These are phyloP conservation scores for Sorex maritimensis DNA, from an alignment of 2,797 vertebrate species.

Conservation along the genomic window DNA sequence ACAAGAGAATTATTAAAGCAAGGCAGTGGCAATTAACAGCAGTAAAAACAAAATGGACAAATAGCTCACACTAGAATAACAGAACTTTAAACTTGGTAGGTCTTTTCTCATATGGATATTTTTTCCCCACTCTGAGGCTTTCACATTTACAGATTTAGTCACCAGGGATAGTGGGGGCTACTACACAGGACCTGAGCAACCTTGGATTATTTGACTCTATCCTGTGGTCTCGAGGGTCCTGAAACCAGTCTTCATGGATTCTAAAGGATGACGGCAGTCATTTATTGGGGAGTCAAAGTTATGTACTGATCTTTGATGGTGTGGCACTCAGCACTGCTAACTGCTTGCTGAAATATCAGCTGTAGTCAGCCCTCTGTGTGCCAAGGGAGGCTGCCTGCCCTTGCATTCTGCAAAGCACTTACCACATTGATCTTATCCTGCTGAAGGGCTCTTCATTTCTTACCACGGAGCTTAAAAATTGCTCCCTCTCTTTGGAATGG, in stretches of 20 bases:
- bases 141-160: too few species aligned
- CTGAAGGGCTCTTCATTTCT: background rate
- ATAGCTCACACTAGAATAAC: background rate
- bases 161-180: background rate
- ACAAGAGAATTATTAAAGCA: background rate
- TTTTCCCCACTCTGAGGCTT: background rate
- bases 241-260: background rate
- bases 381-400: background rate
- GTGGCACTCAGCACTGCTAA: background rate
- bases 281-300: background rate
- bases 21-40: background rate
- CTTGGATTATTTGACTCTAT: background rate
- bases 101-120: background rate
- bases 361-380: background rate
- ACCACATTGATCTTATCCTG: background rate
- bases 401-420: background rate
- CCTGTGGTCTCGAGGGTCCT: background rate
- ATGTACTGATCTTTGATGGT: too few species aligned
- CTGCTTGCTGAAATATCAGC: background rate
- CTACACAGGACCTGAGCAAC: background rate
- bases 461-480: background rate
- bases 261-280: background rate
- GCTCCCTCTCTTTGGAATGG: background rate
- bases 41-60: background rate
- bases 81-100: background rate